phyloP scores from a whole-genome alignment of 2,888 invertebrate genomes.

The Chloromyia formosa region DNA sequence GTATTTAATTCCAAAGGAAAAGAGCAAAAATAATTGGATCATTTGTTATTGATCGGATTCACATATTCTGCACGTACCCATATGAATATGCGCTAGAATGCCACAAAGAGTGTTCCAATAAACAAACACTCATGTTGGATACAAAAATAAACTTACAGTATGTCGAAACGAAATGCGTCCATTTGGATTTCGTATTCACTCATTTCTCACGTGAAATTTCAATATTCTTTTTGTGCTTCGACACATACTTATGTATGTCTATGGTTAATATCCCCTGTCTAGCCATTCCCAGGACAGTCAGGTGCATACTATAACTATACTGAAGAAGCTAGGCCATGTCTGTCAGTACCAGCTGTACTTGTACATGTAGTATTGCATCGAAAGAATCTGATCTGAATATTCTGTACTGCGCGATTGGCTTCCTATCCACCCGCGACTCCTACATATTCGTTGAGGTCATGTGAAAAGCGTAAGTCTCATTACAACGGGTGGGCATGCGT shows the following conservation, averaged over 20 bases:
- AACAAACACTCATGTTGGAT: not conserved
- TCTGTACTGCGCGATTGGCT: conserved; percentile 5
- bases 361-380: too few species aligned
- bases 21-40: too few species aligned
- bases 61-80: not conserved
- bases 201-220: too few species aligned
- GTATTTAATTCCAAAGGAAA: too few species aligned
- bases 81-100: not conserved
- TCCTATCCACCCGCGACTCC: conserved; percentile 10
- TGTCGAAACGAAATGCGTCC: not conserved
- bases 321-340: too few species aligned
- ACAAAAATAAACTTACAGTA: not conserved
- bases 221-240: too few species aligned
- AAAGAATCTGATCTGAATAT: too few species aligned
- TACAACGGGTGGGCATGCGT: conserved; percentile 2
- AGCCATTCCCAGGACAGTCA: too few species aligned
- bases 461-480: conserved; percentile 27
- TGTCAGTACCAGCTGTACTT: too few species aligned
- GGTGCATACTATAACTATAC: too few species aligned
- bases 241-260: too few species aligned
- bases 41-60: not conserved
- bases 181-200: not conserved
- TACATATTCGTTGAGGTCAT: conserved; percentile 28
- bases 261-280: too few species aligned
- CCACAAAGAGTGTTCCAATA: not conserved